Base-by-base conservation (phyloP, 2,113 vertebrate species). In the Bambusicola thoracicus region DNA sequence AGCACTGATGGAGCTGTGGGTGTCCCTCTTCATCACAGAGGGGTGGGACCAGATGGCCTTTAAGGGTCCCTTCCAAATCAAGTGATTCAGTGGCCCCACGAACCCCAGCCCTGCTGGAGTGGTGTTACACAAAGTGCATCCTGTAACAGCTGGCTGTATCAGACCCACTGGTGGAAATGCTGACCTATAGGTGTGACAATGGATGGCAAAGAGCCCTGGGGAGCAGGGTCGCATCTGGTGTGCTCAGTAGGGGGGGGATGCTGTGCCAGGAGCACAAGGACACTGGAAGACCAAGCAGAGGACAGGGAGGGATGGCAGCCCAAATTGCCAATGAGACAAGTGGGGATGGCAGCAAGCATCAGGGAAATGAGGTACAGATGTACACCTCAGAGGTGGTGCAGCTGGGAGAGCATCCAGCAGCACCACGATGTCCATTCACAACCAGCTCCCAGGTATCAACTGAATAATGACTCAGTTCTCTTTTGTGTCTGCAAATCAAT, bases 401-500 rank as follows among this genome's bases (percentile, higher is more conserved):
- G 68, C 81, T 16, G 3, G 13, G 17, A 65, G 43, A 20, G 46
- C 61, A 27, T 70, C 48, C 59, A 11, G 65, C 73, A 80, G 44
- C 11, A 10, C 69, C 22, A 25, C 0, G 0, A 58, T 36, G 55
- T 51, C 63, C 7, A 27, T 38, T 6, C 25, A 24, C 19, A 30
- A 32, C 53, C 3, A 53, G 41, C 4, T 46, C 68, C 85, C 73
- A 91, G 63, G 55, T 83, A 91, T 74, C 43, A 41, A 43, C 70
- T 10, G 72, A 38, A 36, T 93, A 89, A 94, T 59, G 87, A 89
- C 89, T 96, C 85, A 65, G 85, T 93, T 95, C 85, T 67, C 84
- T 93, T 89, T 87, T 74, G 85, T 87, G 87, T 56, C 93, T 1
- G 3, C 75, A 82, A 94, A 84, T 94, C 92, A 94, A 95, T 93